Evolutionary conservation across 2,797 vertebrate genomes (phyloP).

Genomic region (Anguilla anguilla): DNA sequence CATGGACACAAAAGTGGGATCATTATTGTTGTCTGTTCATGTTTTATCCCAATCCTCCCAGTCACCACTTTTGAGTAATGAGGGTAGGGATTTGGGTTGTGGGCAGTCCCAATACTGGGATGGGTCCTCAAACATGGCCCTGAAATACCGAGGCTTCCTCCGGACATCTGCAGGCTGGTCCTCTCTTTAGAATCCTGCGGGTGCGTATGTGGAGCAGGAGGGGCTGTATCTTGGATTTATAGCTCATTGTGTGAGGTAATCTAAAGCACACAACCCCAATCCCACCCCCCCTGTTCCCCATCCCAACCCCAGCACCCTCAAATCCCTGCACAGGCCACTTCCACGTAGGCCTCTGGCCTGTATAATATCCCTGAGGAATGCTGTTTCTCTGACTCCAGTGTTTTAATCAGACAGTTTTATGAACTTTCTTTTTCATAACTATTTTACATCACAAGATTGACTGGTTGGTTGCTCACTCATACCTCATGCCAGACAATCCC

Average conservation of each 20-base stretch:
- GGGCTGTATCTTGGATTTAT: conserved; percentile 47
- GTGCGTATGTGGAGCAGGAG: not conserved
- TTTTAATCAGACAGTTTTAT: not conserved
- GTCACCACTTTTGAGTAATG: not conserved
- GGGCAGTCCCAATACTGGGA: not conserved
- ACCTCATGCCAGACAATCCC: not conserved
- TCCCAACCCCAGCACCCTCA: not conserved
- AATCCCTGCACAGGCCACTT: not conserved
- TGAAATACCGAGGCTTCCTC: conserved; percentile 16
- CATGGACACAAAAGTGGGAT: not conserved
- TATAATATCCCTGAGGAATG: not conserved
- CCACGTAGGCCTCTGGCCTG: not conserved
- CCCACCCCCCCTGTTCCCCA: not conserved
- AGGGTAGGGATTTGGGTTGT: not conserved
- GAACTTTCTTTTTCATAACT: not conserved
- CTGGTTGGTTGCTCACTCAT: not conserved
- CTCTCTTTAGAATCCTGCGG: conserved; percentile 9
- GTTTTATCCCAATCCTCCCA: not conserved
- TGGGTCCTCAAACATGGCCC: not conserved
- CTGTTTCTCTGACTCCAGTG: not conserved
- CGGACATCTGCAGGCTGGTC: conserved; percentile 35
- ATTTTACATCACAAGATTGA: not conserved
- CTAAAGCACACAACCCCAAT: conserved; percentile 20
- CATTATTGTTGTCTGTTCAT: not conserved
- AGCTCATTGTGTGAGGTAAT: conserved; percentile 44